These are phyloP conservation scores for Pegea sp. DNA, from an alignment of 23 tunicate species.

Conservation along the genomic window DNA sequence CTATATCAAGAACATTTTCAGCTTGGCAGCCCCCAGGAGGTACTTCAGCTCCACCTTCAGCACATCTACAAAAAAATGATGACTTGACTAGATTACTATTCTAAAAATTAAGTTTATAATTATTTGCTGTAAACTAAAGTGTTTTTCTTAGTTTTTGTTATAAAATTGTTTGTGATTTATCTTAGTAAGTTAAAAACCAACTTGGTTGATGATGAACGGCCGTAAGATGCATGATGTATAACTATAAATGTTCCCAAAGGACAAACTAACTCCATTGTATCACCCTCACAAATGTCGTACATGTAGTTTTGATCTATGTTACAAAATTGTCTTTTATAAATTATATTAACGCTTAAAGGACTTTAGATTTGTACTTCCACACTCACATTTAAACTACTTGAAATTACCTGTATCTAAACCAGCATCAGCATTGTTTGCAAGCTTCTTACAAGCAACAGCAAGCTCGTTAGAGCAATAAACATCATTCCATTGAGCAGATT, in stretches of 20 bases:
- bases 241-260: constrained; percentile 19
- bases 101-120: no score
- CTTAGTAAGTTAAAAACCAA: constrained; percentile 5
- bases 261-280: constrained; percentile 30
- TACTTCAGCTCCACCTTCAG: constrained; percentile 24
- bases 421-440: constrained; percentile 20
- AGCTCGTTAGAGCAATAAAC: constrained; percentile 22
- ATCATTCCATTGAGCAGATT: constrained; percentile 60
- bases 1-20: constrained; percentile 24
- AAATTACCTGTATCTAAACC: background rate
- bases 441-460: constrained; percentile 69
- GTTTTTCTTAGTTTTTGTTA: no score
- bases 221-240: constrained; percentile 76
- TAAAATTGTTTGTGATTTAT: background rate
- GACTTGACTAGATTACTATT: no score
- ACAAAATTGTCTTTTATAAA: background rate
- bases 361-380: no score
- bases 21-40: constrained; percentile 59
- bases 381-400: no score
- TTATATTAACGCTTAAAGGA: background rate
- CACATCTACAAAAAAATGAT: constrained; percentile 11
- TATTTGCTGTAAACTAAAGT: constrained; percentile 2
- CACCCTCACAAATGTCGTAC: constrained; percentile 66
- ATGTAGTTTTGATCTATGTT: constrained; percentile 2
- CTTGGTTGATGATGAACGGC: constrained; percentile 36